Evolutionary conservation across 2,113 vertebrate species (phyloP), one percentile per base, ranked within the genome.

Genomic region (Sisor rabdophorus): DNA sequence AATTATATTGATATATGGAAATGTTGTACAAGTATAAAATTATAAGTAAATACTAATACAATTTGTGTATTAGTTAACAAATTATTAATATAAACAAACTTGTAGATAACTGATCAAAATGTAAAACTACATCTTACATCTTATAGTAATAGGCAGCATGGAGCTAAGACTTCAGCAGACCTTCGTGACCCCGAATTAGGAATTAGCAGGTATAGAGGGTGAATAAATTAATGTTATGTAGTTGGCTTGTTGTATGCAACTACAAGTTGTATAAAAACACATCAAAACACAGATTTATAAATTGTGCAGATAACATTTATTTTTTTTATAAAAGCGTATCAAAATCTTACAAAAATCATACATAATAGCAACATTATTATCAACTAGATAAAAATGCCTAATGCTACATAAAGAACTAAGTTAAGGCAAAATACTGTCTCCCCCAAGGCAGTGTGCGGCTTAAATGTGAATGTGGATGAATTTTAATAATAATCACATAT

Each of bases 261-360:
- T n/a, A n/a, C n/a, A n/a, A n/a, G n/a, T n/a, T 26, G 32, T 17
- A 10, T n/a, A 63, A 16, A 2, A 61, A 50, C 52, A 1, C 6
- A 50, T 20, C 47, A 22, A 54, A 20, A 70, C 24, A 32, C 36
- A 70, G 40, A 30, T 19, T 6, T 48, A 48, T 73, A 0, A 53
- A 44, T 20, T 80, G 65, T 76, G 76, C 60, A 78, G 75, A 63
- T 28, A 78, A 59, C 50, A 78, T 80, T 80, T 83, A 75, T 78
- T 80, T 78, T 83, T 78, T 53, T 75, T 78, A 83, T 64, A 80
- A 83, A 83, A 81, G 76, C 17, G 36, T 83, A 83, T 78, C 75
- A 83, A 83, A 83, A 76, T 72, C 30, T 44, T 71, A 28, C 22
- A 69, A 80, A 76, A 80, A 78, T 71, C 47, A 72, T 63, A 75